Percentiles rank a stretch among this genome's conserved stretches.
These are phyloP conservation scores for Noctua fimbriata DNA, from an alignment of 2,888 invertebrate genomes.

Conservation along the genomic window DNA sequence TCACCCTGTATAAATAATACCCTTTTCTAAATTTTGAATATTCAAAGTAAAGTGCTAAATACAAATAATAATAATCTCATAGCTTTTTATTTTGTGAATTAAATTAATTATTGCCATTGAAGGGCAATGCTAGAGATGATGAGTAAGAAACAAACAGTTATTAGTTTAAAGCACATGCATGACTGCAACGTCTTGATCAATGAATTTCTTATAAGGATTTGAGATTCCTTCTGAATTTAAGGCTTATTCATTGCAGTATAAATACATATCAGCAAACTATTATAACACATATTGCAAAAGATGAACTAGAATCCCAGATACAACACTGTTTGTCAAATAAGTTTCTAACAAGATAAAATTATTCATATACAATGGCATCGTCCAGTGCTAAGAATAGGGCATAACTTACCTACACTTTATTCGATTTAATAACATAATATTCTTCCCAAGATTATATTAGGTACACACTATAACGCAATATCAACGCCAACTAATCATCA, in stretches of 20 bases:
- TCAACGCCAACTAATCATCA: conserved; percentile 63
- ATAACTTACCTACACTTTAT: conserved; percentile 57
- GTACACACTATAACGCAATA: conserved; percentile 50
- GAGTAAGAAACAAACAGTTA: conserved; percentile 8
- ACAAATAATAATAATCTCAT: conserved; percentile 63
- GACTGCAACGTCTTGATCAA: conserved; percentile 5
- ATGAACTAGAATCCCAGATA: conserved; percentile 48
- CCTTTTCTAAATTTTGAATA: conserved; percentile 51
- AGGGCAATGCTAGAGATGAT: conserved; percentile 30
- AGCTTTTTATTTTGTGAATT: conserved; percentile 27
- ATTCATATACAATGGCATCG: conserved; percentile 29
- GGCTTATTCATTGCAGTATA: conserved; percentile 21
- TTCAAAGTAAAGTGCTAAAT: conserved; percentile 42
- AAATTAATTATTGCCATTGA: conserved; percentile 18
- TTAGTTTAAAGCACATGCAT: conserved; percentile 13
- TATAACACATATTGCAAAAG: conserved; percentile 27
- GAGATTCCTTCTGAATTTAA: conserved; percentile 43
- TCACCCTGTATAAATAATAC: conserved; percentile 57
- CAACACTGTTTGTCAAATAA: conserved; percentile 45
- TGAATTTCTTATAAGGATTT: conserved; percentile 19
- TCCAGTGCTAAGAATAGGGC: conserved; percentile 40
- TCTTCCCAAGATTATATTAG: conserved; percentile 51
- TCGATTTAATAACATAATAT: conserved; percentile 57
- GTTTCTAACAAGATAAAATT: conserved; percentile 32
- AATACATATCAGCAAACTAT: conserved; percentile 33